Conservation (phyloP, 2,797 vertebrate genomes). For the Mionectes olivaceus region DNA sequence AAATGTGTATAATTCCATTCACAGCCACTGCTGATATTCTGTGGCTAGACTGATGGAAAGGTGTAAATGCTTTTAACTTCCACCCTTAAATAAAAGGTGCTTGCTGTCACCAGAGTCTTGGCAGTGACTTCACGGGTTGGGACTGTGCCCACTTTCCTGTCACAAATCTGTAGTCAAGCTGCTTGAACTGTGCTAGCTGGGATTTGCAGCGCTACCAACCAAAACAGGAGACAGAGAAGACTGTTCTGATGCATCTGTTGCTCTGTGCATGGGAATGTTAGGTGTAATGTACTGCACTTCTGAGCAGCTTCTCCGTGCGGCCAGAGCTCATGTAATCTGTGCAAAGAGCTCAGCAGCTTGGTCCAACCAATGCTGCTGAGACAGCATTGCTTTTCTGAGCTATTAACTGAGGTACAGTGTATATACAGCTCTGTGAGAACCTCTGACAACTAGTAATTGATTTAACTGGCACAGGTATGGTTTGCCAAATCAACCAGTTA, state of each 20-base stretch:
- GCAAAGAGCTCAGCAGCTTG: background rate
- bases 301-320: background rate
- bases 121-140: background rate
- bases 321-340: background rate
- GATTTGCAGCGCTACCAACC: background rate
- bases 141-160: background rate
- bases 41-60: background rate
- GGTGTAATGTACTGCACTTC: background rate
- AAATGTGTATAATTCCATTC: conserved; percentile 31
- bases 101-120: background rate
- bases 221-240: background rate
- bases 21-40: background rate
- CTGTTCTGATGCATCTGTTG: background rate
- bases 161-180: background rate
- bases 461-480: background rate
- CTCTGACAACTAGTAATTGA: background rate
- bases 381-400: background rate
- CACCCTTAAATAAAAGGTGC: background rate
- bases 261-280: background rate
- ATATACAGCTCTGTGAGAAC: background rate
- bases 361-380: rapidly evolving
- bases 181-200: background rate
- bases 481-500: background rate
- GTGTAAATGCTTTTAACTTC: background rate
- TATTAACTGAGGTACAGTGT: background rate